phyloP scores from a whole-genome alignment of 2,113 vertebrate species.

The Mormoops blainvillei region DNA sequence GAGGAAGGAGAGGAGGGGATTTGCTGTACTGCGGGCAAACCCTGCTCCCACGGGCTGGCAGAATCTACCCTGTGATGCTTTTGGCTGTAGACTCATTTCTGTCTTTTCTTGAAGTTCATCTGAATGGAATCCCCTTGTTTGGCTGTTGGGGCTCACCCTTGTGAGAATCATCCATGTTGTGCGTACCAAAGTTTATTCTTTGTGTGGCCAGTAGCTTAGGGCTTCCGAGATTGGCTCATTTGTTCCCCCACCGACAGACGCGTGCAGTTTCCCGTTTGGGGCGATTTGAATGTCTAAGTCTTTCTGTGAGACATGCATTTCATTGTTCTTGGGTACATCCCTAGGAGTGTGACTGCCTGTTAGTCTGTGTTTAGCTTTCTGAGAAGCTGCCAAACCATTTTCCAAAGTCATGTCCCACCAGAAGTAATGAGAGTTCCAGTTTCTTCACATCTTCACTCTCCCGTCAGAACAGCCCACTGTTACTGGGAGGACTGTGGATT shows the following conservation, averaged over 20 bases:
- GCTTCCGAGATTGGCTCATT: background rate
- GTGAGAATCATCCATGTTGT: background rate
- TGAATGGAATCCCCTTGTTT: background rate
- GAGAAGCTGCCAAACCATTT: background rate
- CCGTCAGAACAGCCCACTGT: background rate
- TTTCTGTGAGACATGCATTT: background rate
- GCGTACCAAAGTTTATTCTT: too few relatives aligned
- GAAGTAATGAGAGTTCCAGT: background rate
- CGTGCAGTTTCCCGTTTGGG: background rate
- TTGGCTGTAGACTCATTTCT: background rate
- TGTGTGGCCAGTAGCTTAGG: background rate
- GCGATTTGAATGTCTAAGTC: background rate
- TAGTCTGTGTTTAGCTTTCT: background rate
- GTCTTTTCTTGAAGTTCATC: background rate
- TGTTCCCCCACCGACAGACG: background rate
- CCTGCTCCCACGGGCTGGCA: accelerated
- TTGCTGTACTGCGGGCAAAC: background rate
- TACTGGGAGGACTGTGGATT: background rate
- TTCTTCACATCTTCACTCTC: background rate
- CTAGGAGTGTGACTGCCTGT: background rate
- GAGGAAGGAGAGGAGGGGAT: too few relatives aligned
- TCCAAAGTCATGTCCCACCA: background rate
- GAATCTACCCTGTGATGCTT: background rate
- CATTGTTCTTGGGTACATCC: background rate
- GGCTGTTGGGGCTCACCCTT: background rate